Evolutionary conservation across 2,797 vertebrate species (phyloP).

Genomic region (Hemitrygon akajei): DNA sequence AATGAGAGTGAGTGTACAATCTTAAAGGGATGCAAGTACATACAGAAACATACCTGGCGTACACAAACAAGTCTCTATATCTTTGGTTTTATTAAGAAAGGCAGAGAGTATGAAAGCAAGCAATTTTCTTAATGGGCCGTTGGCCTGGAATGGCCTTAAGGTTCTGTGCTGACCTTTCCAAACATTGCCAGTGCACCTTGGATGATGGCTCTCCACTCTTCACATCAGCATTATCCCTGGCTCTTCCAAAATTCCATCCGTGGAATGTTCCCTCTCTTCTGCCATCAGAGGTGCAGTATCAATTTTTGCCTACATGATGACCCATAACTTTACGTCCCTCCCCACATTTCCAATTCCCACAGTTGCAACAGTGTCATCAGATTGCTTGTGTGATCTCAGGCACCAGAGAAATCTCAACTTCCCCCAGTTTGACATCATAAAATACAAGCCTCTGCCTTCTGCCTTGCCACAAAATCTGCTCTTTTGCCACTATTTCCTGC

Average conservation of each 20-base stretch:
- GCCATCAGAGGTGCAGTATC: background rate
- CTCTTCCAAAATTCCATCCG: background rate
- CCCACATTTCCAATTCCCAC: background rate
- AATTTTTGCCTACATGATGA: background rate
- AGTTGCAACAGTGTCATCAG: background rate
- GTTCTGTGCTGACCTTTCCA: background rate
- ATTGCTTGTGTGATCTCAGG: background rate
- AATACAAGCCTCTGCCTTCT: background rate
- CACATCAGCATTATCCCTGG: background rate
- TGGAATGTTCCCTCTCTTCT: background rate
- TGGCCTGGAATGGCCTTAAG: background rate
- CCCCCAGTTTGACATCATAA: background rate
- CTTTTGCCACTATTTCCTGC: slow-evolving; percentile 25
- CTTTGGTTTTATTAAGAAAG: background rate
- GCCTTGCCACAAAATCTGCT: slow-evolving; percentile 30
- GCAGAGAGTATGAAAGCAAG: background rate
- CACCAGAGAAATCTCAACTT: slow-evolving; percentile 23
- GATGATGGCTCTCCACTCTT: too few relatives aligned
- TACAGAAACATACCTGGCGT: background rate
- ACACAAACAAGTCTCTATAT: background rate
- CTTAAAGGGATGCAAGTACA: background rate
- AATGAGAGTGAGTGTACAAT: background rate
- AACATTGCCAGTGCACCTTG: background rate
- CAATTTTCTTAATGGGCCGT: background rate
- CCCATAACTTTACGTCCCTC: background rate